Evolutionary conservation across 2,888 invertebrate genomes (phyloP).

Genomic region (Saturnia pavonia): DNA sequence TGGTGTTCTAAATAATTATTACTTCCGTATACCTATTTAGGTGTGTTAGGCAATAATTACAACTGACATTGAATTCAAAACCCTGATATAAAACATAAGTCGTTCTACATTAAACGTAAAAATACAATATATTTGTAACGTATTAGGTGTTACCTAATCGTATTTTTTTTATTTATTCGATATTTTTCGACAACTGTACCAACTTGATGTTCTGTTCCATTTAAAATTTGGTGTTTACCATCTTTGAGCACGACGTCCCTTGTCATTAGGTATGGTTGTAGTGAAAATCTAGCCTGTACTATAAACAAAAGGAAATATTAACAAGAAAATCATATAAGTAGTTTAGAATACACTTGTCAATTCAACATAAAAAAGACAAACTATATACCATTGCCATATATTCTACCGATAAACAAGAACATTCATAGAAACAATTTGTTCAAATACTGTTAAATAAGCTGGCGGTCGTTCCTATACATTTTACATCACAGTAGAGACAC

Average conservation of each 20-base stretch:
- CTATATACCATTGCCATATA: too few species aligned
- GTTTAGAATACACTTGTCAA: too few species aligned
- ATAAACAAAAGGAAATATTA: too few species aligned
- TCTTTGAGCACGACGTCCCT: background rate
- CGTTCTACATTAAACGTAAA: background rate
- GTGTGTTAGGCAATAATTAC: background rate
- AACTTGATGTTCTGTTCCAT: background rate
- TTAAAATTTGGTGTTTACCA: background rate
- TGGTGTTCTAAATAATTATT: background rate
- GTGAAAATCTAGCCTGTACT: too few species aligned
- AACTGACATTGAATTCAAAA: constrained; percentile 1
- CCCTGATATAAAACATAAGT: background rate
- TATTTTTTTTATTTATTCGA: background rate
- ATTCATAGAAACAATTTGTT: too few species aligned
- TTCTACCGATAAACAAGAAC: too few species aligned
- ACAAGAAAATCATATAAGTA: too few species aligned
- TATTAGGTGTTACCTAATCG: too few species aligned
- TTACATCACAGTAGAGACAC: too few species aligned
- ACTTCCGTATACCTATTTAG: background rate
- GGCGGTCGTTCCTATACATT: too few species aligned
- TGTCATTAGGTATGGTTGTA: background rate
- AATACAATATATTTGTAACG: background rate
- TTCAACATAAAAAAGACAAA: too few species aligned
- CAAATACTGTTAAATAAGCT: too few species aligned
- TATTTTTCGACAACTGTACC: background rate